Conservation (phyloP, 2,797 vertebrate genomes). For the Knipowitschia caucasica region DNA sequence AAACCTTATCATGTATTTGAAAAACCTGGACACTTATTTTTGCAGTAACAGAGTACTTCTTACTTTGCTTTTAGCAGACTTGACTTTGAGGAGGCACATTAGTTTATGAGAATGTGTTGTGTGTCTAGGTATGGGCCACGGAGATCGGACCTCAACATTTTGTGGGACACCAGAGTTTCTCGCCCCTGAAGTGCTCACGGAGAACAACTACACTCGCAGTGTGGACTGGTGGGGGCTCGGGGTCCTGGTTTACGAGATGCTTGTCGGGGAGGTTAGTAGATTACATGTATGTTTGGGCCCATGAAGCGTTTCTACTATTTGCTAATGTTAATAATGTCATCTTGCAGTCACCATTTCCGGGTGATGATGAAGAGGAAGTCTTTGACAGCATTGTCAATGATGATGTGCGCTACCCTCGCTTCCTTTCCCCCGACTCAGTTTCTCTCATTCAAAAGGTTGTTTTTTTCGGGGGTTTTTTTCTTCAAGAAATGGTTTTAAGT, state of each 20-base stretch:
- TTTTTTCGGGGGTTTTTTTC: too few species aligned
- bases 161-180: conserved; percentile 96
- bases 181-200: conserved; percentile 92
- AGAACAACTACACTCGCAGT: conserved; percentile 87
- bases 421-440: conserved; percentile 80
- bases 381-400: conserved; percentile 95
- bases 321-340: background rate
- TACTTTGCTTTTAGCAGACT: too few species aligned
- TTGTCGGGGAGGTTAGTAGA: conserved; percentile 91
- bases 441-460: conserved; percentile 86
- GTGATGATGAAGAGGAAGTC: conserved; percentile 94
- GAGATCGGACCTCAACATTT: conserved; percentile 91
- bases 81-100: too few species aligned
- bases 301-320: too few species aligned
- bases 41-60: too few species aligned
- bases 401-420: conserved; percentile 83
- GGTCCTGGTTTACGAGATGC: conserved; percentile 94
- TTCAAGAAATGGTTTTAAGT: too few species aligned
- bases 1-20: too few species aligned
- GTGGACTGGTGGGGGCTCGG: conserved; percentile 98
- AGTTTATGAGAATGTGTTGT: background rate
- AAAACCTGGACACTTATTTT: too few species aligned
- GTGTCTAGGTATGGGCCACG: conserved; percentile 85
- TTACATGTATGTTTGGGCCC: background rate
- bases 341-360: conserved; percentile 89